These are phyloP conservation scores for Vultur gryphus DNA, from an alignment of 2,797 vertebrate species.

Conservation along the genomic window DNA sequence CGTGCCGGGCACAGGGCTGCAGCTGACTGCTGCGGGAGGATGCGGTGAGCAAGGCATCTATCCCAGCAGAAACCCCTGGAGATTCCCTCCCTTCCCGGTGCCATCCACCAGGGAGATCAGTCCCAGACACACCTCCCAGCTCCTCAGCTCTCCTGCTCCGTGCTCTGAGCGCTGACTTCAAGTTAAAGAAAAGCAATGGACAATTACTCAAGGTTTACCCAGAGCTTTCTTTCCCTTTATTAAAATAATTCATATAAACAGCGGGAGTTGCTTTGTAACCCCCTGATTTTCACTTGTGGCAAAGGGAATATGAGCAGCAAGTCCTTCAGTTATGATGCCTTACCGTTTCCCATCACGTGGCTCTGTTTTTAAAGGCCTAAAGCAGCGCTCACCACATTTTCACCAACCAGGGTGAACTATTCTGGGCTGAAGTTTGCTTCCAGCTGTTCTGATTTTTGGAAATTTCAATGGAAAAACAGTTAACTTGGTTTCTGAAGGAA, in stretches of 20 bases:
- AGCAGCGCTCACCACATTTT: not conserved
- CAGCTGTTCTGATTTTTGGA: not conserved
- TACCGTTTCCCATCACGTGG: not conserved
- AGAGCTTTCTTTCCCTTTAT: not conserved
- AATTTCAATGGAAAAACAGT: not conserved
- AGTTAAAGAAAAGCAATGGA: not conserved
- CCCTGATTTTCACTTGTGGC: not conserved
- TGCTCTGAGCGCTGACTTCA: not conserved
- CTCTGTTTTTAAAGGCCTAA: not conserved
- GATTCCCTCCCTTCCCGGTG: not conserved
- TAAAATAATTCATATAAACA: not conserved
- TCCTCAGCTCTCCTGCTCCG: not conserved
- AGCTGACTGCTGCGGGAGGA: rapidly evolving
- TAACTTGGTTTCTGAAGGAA: not conserved
- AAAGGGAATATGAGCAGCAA: not conserved
- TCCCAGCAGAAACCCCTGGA: not conserved
- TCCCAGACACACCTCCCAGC: not conserved
- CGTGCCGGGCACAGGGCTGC: rapidly evolving
- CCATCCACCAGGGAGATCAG: rapidly evolving
- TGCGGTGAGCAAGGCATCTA: rapidly evolving
- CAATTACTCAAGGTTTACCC: not conserved
- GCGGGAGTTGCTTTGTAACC: not conserved
- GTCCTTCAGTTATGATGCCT: not conserved
- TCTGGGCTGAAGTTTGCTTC: not conserved
- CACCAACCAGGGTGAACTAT: not conserved